Evolutionary conservation across 2,113 vertebrate genomes (phyloP).

Genomic region (Climacteris rufus): DNA sequence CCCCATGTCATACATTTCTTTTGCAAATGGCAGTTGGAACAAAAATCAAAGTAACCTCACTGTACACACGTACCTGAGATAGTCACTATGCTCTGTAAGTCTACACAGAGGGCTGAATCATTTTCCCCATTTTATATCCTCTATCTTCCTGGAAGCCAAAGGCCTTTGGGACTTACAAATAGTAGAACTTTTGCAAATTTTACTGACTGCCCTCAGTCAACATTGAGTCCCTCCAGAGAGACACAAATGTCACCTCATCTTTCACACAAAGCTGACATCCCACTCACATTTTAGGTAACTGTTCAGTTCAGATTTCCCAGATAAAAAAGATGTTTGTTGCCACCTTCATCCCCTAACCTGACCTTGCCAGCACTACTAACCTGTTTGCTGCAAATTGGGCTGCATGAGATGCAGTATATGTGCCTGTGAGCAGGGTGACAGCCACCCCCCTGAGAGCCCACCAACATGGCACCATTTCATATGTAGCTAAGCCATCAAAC

Average conservation of each 20-base stretch:
- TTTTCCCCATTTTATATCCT: background rate
- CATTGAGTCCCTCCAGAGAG: background rate
- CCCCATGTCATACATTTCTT: background rate
- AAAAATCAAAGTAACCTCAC: background rate
- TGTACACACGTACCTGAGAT: background rate
- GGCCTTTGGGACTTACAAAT: background rate
- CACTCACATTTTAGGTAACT: fast-evolving
- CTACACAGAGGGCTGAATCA: background rate
- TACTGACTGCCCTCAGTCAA: background rate
- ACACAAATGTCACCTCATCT: background rate
- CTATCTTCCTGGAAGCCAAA: background rate
- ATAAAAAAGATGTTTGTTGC: background rate
- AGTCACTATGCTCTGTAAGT: background rate
- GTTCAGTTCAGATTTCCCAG: background rate
- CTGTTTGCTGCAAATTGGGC: background rate
- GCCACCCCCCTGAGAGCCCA: background rate
- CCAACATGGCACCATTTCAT: background rate
- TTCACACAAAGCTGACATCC: background rate
- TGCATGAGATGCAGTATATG: background rate
- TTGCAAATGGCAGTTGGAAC: background rate
- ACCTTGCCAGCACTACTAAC: background rate
- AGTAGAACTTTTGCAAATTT: background rate
- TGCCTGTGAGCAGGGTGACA: background rate
- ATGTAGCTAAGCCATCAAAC: fast-evolving
- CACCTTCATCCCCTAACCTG: background rate